Conservation (phyloP, 2,888 invertebrate genomes). For the Carcina quercana region DNA sequence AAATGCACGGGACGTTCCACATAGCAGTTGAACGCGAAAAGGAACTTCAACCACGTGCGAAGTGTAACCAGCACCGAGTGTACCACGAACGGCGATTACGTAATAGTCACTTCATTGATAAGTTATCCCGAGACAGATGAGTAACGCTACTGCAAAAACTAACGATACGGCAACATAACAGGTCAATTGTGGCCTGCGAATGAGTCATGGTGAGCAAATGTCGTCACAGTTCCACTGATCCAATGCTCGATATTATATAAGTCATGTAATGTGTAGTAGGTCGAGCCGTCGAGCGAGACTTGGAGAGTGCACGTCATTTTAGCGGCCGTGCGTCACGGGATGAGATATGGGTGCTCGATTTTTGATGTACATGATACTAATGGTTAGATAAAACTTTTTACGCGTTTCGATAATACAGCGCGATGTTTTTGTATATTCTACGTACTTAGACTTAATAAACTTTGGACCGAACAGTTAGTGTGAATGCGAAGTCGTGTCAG, state of each 20-base stretch:
- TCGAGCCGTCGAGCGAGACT: conserved; percentile 35
- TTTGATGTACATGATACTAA: neutral
- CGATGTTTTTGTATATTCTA: no score
- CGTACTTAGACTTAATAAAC: no score
- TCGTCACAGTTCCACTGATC: conserved; percentile 56
- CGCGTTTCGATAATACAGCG: conserved; percentile 2
- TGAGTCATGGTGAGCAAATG: conserved; percentile 54
- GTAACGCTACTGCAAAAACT: conserved; percentile 51
- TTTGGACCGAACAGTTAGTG: no score
- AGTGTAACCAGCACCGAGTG: no score
- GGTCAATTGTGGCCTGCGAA: conserved; percentile 34
- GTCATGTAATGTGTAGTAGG: conserved; percentile 7
- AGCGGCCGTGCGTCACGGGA: conserved; percentile 31
- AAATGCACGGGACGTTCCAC: no score
- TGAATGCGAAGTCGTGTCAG: no score
- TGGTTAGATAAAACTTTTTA: conserved; percentile 7
- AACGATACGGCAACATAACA: conserved; percentile 29
- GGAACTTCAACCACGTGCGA: no score
- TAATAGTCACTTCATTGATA: conserved; percentile 44
- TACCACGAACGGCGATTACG: conserved; percentile 32
- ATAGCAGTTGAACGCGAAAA: no score
- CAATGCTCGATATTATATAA: conserved; percentile 5
- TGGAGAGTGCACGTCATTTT: no score
- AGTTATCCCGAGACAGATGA: conserved; percentile 48
- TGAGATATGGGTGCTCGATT: conserved; percentile 10